phyloP scores from a whole-genome alignment of 2,797 vertebrate species.

The Pantherophis alleghaniensis region DNA sequence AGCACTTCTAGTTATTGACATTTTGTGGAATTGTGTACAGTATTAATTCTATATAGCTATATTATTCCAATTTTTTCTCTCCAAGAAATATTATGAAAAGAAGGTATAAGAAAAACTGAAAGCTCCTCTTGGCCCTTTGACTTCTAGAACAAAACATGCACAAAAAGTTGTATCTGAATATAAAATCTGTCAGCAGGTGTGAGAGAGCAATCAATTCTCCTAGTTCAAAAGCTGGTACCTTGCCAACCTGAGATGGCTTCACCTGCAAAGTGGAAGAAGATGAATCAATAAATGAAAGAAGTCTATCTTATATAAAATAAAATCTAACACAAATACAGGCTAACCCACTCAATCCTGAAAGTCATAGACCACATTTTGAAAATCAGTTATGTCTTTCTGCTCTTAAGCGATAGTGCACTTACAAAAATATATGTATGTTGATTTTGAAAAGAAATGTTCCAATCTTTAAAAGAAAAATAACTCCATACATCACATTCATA shows the following conservation, averaged over 20 bases:
- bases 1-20: neutral
- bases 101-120: neutral
- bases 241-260: neutral
- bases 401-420: conserved; percentile 7
- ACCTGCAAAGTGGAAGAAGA: conserved; percentile 37
- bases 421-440: conserved; percentile 14
- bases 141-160: conserved; percentile 10
- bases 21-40: neutral
- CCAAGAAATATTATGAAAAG: neutral
- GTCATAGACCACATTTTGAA: conserved; percentile 18
- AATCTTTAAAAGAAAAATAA: conserved; percentile 13
- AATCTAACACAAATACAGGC: neutral
- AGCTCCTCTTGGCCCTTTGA: neutral
- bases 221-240: neutral
- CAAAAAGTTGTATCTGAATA: neutral
- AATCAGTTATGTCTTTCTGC: conserved; percentile 9
- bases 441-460: conserved; percentile 20
- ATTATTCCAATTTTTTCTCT: neutral
- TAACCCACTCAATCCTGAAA: conserved; percentile 26
- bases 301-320: conserved; percentile 9
- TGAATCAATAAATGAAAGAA: conserved; percentile 24
- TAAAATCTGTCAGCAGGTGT: conserved; percentile 12
- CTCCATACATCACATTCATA: neutral
- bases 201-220: conserved; percentile 9
- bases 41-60: neutral